A percentile compares a stretch with the other conserved stretches of the same genome.
Evolutionary conservation across 2,888 invertebrate genomes (phyloP).

Genomic region (Stenodera caucasica): DNA sequence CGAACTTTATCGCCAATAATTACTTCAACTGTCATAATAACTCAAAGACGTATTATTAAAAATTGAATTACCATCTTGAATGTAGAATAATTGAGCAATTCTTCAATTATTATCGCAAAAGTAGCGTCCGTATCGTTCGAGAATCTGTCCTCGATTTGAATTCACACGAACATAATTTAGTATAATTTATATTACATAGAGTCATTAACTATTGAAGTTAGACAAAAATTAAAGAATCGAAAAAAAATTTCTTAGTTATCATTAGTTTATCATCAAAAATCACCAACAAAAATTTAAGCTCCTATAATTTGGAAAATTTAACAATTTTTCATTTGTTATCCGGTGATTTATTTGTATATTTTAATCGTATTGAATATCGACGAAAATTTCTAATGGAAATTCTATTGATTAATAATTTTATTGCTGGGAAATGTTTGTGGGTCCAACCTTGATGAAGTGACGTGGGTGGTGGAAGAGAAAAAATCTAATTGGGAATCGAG

Average conservation of each 20-base stretch:
- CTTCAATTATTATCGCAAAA: too few relatives aligned
- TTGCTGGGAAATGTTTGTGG: neutral
- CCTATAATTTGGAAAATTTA: neutral
- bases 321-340: neutral
- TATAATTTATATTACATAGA: neutral
- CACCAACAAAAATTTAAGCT: neutral
- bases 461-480: neutral
- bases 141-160: neutral
- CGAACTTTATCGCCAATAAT: neutral
- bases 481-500: neutral
- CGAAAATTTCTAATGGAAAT: neutral
- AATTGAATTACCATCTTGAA: too few relatives aligned
- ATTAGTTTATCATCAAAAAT: neutral
- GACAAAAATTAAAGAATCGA: neutral
- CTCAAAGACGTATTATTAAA: neutral
- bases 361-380: neutral
- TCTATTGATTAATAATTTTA: neutral
- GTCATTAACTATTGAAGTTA: neutral
- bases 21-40: neutral
- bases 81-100: too few relatives aligned
- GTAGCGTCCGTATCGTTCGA: neutral
- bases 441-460: neutral
- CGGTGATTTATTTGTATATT: neutral
- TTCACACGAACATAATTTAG: neutral
- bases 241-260: too few relatives aligned